These are phyloP conservation scores for Capitella teleta DNA, from an alignment of 1,140 invertebrate genomes.

Conservation along the genomic window DNA sequence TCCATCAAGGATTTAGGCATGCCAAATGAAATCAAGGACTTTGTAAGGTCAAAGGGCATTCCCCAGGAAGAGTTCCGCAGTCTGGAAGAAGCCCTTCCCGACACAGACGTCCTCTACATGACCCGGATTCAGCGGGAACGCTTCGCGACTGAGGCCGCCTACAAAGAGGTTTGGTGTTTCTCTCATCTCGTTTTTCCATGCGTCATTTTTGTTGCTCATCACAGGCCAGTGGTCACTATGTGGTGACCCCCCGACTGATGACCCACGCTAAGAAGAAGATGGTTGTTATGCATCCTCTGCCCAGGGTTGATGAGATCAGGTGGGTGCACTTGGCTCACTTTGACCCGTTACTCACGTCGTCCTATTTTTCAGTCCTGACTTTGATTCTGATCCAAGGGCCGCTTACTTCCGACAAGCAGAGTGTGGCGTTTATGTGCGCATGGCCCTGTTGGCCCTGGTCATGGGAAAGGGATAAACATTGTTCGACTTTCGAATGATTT, in stretches of 20 bases:
- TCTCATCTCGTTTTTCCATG: too few species aligned
- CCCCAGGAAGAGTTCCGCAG: constrained; percentile 56
- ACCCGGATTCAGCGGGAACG: constrained; percentile 93
- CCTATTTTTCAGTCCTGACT: constrained; percentile 51
- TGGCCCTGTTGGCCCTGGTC: constrained; percentile 90
- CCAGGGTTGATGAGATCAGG: constrained; percentile 85
- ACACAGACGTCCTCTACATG: constrained; percentile 96
- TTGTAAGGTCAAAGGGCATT: constrained; percentile 64
- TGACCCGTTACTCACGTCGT: constrained; percentile 25
- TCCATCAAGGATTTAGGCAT: constrained; percentile 73
- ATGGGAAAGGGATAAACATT: constrained; percentile 41
- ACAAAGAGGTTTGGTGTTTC: constrained; percentile 69
- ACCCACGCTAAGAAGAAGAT: constrained; percentile 78
- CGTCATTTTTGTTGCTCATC: constrained; percentile 27
- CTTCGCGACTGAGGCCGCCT: constrained; percentile 73
- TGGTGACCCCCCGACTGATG: constrained; percentile 91
- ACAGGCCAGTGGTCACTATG: constrained; percentile 70
- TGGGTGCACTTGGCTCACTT: constrained; percentile 14
- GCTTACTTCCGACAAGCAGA: constrained; percentile 98
- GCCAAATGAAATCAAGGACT: constrained; percentile 74
- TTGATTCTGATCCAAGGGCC: constrained; percentile 90
- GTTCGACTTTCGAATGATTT: too few species aligned
- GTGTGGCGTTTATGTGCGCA: constrained; percentile 94
- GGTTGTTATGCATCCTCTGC: constrained; percentile 95
- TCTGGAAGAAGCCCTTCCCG: constrained; percentile 73